Evolutionary conservation across 2,113 vertebrate genomes (phyloP).

Genomic region (Ammospiza nelsoni): DNA sequence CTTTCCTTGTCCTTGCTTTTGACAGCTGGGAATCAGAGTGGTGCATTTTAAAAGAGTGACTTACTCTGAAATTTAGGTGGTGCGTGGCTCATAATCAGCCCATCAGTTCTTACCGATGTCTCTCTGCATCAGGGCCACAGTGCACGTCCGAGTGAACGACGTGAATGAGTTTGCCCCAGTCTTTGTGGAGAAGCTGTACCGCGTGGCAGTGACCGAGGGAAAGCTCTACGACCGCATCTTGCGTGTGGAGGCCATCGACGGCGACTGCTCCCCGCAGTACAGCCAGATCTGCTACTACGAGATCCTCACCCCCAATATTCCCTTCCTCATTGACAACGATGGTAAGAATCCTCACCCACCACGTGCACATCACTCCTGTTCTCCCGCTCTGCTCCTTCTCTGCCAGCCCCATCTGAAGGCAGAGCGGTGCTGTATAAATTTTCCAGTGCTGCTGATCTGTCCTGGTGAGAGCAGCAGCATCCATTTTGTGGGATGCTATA

Average conservation of each 20-base stretch:
- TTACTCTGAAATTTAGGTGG: neutral
- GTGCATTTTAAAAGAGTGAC: neutral
- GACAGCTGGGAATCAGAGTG: neutral
- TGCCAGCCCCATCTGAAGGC: neutral
- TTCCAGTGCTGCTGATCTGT: neutral
- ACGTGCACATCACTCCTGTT: neutral
- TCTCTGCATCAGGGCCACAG: constrained; percentile 85
- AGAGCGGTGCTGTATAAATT: neutral
- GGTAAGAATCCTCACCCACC: constrained; percentile 75
- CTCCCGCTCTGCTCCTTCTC: neutral
- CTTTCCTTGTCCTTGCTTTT: neutral
- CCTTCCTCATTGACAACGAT: constrained; percentile 96
- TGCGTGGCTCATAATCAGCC: neutral
- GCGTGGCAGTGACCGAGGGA: constrained; percentile 90
- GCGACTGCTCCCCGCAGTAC: constrained; percentile 97
- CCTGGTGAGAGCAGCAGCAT: neutral
- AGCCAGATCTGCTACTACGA: constrained; percentile 99
- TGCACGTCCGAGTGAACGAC: constrained; percentile 94
- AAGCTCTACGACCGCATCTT: constrained; percentile 93
- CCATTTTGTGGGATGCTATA: neutral
- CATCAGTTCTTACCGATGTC: neutral
- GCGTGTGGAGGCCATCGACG: constrained; percentile 93
- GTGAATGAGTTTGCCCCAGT: constrained; percentile 98
- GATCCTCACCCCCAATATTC: constrained; percentile 95
- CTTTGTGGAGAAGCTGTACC: constrained; percentile 92